phyloP scores from a whole-genome alignment of 2,797 vertebrate species.

The Notoglanidium macrostoma region DNA sequence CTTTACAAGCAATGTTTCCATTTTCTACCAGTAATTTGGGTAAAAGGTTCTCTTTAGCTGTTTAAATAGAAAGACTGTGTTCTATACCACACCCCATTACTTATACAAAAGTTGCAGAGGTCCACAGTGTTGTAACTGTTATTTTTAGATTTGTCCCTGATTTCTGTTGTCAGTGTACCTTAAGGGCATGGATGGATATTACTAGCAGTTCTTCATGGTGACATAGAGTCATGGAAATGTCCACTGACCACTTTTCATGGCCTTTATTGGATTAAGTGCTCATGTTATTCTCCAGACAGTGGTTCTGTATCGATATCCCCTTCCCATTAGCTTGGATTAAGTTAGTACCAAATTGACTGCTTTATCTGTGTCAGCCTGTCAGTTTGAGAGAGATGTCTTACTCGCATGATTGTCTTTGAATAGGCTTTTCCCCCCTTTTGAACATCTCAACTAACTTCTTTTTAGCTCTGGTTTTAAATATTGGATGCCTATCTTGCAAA shows the following conservation, averaged over 20 bases:
- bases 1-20: slow-evolving; percentile 28
- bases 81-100: slow-evolving; percentile 44
- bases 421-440: not conserved
- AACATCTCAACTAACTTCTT: slow-evolving; percentile 2
- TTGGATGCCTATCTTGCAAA: slow-evolving; percentile 27
- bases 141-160: slow-evolving; percentile 57
- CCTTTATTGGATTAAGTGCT: slow-evolving; percentile 36
- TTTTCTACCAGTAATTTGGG: slow-evolving; percentile 32
- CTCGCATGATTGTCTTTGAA: slow-evolving; percentile 56
- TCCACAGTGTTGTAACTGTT: slow-evolving; percentile 62
- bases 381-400: slow-evolving; percentile 38
- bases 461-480: slow-evolving; percentile 31
- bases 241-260: slow-evolving; percentile 37
- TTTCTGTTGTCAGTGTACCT: slow-evolving; percentile 50
- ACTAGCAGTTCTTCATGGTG: slow-evolving; percentile 35
- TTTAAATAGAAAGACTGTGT: slow-evolving; percentile 41
- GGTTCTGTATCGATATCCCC: slow-evolving; percentile 46
- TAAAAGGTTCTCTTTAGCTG: slow-evolving; percentile 48
- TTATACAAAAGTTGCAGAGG: slow-evolving; percentile 49
- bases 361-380: slow-evolving; percentile 54
- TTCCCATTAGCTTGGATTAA: slow-evolving; percentile 50
- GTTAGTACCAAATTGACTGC: slow-evolving; percentile 43
- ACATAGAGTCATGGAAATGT: slow-evolving; percentile 42
- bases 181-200: slow-evolving; percentile 34
- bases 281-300: slow-evolving; percentile 35